These are phyloP conservation scores for Caenorhabditis briggsae DNA, from an alignment of 1,140 invertebrate species.

Conservation along the genomic window DNA sequence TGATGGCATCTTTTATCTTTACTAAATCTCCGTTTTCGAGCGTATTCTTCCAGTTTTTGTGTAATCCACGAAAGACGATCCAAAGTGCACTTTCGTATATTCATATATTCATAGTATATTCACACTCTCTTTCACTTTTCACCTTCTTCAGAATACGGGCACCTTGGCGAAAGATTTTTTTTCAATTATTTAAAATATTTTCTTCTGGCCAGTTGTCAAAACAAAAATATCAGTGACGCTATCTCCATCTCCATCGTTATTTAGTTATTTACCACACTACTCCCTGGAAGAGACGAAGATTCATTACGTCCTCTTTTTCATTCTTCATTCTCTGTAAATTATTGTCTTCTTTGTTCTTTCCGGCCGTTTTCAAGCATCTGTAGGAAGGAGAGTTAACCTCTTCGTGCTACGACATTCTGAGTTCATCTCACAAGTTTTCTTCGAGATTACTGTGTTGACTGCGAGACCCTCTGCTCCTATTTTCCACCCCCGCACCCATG, in stretches of 20 bases:
- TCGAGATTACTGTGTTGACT: background rate
- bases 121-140: conserved; percentile 3
- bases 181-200: background rate
- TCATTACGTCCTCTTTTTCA: conserved; percentile 4
- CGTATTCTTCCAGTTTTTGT: conserved; percentile 48
- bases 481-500: background rate
- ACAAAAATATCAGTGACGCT: conserved; percentile 45
- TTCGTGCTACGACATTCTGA: no score
- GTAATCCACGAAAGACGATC: conserved; percentile 29
- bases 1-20: conserved; percentile 26
- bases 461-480: no score
- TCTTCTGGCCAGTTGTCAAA: conserved; percentile 13
- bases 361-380: background rate
- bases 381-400: background rate
- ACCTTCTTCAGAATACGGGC: background rate
- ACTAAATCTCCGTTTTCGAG: conserved; percentile 23
- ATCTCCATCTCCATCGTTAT: background rate
- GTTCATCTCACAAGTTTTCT: background rate
- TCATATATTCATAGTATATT: no score
- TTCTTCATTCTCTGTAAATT: conserved; percentile 6
- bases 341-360: background rate
- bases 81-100: conserved; percentile 37
- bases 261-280: conserved; percentile 12
- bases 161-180: background rate
- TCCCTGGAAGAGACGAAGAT: conserved; percentile 20